A percentile compares a stretch with the other conserved stretches of the same genome.
phyloP scores from a whole-genome alignment of 2,888 invertebrate genomes.

The Athetis lepigone region DNA sequence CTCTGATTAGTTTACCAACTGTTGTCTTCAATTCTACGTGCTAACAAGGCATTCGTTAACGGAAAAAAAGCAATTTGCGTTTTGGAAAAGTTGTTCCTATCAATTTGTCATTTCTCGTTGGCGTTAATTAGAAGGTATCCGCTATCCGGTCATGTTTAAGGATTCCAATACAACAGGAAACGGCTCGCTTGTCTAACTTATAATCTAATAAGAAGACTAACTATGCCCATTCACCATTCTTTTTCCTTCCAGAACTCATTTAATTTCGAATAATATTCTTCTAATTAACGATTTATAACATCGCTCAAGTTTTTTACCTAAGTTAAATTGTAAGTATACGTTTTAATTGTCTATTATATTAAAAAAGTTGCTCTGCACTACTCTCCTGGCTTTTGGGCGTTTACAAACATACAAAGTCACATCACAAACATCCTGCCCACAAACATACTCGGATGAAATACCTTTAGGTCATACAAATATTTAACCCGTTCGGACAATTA shows the following conservation, averaged over 20 bases:
- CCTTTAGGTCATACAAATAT: no score
- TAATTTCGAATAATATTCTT: no score
- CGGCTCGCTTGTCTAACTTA: neutral
- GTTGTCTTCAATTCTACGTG: neutral
- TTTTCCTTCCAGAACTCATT: neutral
- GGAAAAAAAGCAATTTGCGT: neutral
- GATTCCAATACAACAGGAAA: neutral
- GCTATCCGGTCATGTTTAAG: neutral
- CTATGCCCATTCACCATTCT: neutral
- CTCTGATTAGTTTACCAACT: conserved; percentile 18
- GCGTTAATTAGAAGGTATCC: conserved; percentile 4
- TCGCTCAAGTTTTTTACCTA: no score
- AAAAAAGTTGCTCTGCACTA: no score
- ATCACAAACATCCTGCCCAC: no score
- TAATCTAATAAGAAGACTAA: neutral
- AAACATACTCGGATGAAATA: no score
- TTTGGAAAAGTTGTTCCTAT: neutral
- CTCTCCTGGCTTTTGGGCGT: no score
- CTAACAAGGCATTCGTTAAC: neutral
- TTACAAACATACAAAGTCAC: no score
- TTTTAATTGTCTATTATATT: no score
- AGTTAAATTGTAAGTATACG: no score
- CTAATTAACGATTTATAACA: no score
- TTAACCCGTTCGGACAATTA: no score
- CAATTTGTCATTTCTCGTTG: conserved; percentile 10